phyloP scores from a whole-genome alignment of 2,797 vertebrate genomes.

The Meriones psammophilus region DNA sequence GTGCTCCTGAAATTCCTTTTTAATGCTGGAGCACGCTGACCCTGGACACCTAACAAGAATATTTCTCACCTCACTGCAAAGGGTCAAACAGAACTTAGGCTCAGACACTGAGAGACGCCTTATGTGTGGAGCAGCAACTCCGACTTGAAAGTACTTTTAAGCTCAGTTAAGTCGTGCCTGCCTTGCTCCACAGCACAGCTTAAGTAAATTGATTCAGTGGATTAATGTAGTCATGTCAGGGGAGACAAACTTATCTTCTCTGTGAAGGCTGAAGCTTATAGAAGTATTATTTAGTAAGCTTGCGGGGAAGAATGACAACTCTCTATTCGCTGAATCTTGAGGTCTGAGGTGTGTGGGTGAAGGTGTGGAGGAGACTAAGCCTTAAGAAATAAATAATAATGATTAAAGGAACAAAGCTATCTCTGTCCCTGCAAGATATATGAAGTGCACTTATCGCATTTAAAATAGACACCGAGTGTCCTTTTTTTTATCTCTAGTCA shows the following conservation, averaged over 20 bases:
- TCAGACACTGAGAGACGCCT: not conserved
- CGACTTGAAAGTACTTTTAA: slow-evolving; percentile 73
- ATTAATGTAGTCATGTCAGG: slow-evolving; percentile 80
- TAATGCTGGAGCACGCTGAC: slow-evolving; percentile 31
- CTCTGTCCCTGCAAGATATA: slow-evolving; percentile 64
- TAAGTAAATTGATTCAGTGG: slow-evolving; percentile 82
- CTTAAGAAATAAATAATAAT: slow-evolving; percentile 78
- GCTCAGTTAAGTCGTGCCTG: slow-evolving; percentile 54
- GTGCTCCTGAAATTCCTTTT: slow-evolving; percentile 46
- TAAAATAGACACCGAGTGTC: slow-evolving; percentile 66
- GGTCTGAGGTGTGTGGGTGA: slow-evolving; percentile 54
- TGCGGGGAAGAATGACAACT: slow-evolving; percentile 81
- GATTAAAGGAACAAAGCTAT: slow-evolving; percentile 56
- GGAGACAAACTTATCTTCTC: slow-evolving; percentile 79
- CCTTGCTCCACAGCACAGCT: slow-evolving; percentile 70
- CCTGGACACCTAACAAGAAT: slow-evolving; percentile 39
- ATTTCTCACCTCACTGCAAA: not conserved
- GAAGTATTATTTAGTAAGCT: slow-evolving; percentile 76
- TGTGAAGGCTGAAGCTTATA: slow-evolving; percentile 79
- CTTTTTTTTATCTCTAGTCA: slow-evolving; percentile 77
- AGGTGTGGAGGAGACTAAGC: slow-evolving; percentile 43
- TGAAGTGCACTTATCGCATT: slow-evolving; percentile 68
- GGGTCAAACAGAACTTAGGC: slow-evolving; percentile 20
- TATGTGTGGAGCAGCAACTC: not conserved
- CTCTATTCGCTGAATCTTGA: slow-evolving; percentile 68